Base-by-base conservation (phyloP, 1,140 invertebrate species). In the Grapholita molesta region DNA sequence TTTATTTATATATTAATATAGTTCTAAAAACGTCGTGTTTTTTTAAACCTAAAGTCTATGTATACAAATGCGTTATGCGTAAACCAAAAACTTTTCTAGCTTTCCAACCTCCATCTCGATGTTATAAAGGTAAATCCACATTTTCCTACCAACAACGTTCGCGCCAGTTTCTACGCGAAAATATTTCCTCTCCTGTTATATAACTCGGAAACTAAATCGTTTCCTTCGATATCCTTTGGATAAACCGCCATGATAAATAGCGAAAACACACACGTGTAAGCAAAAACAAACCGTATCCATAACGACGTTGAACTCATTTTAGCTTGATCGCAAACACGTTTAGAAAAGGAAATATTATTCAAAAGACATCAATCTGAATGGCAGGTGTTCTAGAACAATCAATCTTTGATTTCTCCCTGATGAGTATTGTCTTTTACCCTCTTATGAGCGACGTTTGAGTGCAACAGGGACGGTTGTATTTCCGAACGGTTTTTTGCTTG, bases 341-440 rank as follows among this genome's bases (percentile, higher is more conserved):
- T 61, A 61, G 24, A 61, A 61, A 61, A 61, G 28, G 55, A 61
- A 61, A 32, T 61, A 61, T 61, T 61, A 61, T 61, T 61, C 55
- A 61, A 61, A 61, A 61, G 55, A 61, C 55, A 61, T 61, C 55
- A 61, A 28, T 61, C 55, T 8, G 55, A 28, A 61, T 61, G 25
- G 55, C 55, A 61, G 55, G 55, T 61, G 55, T 61, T 30, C 25
- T 61, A 61, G 55, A 61, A 61, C 55, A 61, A 61, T 61, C 55
- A 61, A 61, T 61, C 55, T 61, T 25, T 61, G 55, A 61, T 61
- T 61, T 61, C 23, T 23, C 5, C 8, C 21, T 53, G 42, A 52
- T 52, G 42, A 52, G 4, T 52, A 18, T 7, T 24, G 23, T 53
- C 52, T 53, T 21, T 53, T 24, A 24, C 55, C 7, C 24, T 61